Evolutionary conservation across 2,797 vertebrate species (phyloP), one percentile per base, ranked within the genome.

Genomic region (Agapornis canus): DNA sequence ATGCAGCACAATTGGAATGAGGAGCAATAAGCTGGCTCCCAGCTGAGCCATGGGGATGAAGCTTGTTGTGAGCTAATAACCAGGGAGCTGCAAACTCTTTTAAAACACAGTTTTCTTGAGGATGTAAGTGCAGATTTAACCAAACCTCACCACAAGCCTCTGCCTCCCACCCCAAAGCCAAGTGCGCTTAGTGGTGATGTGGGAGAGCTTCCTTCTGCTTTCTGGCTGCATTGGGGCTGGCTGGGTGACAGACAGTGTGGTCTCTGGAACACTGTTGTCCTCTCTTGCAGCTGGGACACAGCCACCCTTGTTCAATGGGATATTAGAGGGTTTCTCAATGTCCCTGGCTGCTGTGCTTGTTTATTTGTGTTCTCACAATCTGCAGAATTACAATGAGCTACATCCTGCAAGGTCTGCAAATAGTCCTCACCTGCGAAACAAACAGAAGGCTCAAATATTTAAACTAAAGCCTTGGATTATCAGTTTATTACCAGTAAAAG

Each of bases 371-470:
- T 93, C 57, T 81, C 73, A 45, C 82, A 86, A 6, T 82, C 48
- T 68, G 35, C 65, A 82, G 73, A 91, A 86, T 88, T 75, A 69
- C 82, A 92, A 12, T 65, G 69, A 77, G 22, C 77, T 78, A 93
- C 68, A 87, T 97, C 95, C 95, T 90, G 89, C 81, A 82, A 83
- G 79, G 77, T 87, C 61, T 92, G 78, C 91, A 94, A 97, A 97
- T 94, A 96, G 59, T 86, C 79, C 79, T 91, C 94, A 94, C 97
- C 97, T 96, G 31, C 52, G 93, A 93, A 94, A 78, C 89, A 95
- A 96, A 97, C 91, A 92, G 26, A 92, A 77, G 56, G 86, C 80
- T 93, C 88, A 97, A 97, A 97, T 97, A 97, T 96, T 97, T 91
- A 95, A 93, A 93, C 79, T 92, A 63, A 73, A 84, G 71, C 32